These are phyloP conservation scores for Carcharodon carcharias DNA, from an alignment of 2,797 vertebrate genomes.

Conservation along the genomic window DNA sequence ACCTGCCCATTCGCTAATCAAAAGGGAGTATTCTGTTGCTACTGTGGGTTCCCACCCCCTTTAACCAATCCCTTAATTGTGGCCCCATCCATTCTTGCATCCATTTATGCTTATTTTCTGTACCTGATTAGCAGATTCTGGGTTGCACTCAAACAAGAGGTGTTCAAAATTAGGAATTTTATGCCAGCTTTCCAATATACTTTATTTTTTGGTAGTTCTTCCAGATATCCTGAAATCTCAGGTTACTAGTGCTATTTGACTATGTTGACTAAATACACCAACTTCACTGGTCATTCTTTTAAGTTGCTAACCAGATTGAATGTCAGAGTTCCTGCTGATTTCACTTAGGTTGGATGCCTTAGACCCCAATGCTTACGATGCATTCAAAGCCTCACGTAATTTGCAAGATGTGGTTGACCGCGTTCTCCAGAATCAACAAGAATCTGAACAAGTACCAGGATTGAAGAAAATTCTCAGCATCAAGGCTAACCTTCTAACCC, in stretches of 20 bases:
- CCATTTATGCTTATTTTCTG: background rate
- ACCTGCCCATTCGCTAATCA: background rate
- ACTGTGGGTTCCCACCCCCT: background rate
- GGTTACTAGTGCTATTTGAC: background rate
- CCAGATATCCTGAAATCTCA: background rate
- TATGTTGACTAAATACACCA: background rate
- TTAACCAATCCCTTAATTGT: background rate
- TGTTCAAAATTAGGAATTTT: background rate
- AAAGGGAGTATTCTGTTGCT: background rate
- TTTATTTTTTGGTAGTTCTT: background rate
- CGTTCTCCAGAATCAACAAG: constrained; percentile 81
- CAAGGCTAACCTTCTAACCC: constrained; percentile 89
- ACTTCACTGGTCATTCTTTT: background rate
- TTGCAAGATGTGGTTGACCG: constrained; percentile 87
- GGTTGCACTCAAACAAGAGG: background rate
- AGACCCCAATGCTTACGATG: constrained; percentile 93
- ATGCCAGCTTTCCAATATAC: background rate
- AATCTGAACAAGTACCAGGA: constrained; percentile 71
- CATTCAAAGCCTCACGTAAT: constrained; percentile 93
- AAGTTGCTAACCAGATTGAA: background rate
- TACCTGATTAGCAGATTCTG: background rate
- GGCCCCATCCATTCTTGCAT: background rate
- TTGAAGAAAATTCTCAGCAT: constrained; percentile 70
- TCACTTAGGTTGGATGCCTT: constrained; percentile 76
- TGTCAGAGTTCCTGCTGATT: background rate